phyloP scores from a whole-genome alignment of 2,888 invertebrate genomes.

The Netelia virgata region DNA sequence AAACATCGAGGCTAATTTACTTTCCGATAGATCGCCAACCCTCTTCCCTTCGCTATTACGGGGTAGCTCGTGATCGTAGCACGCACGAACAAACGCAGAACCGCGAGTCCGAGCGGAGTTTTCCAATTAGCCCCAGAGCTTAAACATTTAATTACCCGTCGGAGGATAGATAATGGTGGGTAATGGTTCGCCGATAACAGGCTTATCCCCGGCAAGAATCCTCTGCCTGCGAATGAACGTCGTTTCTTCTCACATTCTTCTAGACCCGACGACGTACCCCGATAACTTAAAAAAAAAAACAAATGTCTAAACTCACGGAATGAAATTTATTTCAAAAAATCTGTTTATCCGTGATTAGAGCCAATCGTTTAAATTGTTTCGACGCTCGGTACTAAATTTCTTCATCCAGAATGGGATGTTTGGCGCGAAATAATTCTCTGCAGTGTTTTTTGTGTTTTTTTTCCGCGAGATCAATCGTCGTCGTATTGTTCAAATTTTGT shows the following conservation, averaged over 20 bases:
- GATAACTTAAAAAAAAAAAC: no score
- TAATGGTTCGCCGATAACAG: constrained; percentile 58
- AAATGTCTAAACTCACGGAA: no score
- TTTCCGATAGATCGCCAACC: neutral
- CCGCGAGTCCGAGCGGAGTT: constrained; percentile 74
- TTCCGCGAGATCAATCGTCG: no score
- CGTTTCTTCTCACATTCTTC: neutral
- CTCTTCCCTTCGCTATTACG: neutral
- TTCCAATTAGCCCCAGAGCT: constrained; percentile 77
- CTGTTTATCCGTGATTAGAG: no score
- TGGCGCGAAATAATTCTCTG: no score
- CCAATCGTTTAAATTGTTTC: no score
- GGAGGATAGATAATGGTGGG: constrained; percentile 76
- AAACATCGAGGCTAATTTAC: constrained; percentile 25
- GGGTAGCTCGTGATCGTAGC: constrained; percentile 34
- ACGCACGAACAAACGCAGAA: constrained; percentile 11
- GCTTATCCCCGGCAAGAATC: constrained; percentile 50
- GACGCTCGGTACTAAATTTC: neutral
- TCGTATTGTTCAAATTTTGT: no score
- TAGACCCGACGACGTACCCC: neutral
- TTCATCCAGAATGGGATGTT: neutral
- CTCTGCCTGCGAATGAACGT: constrained; percentile 5
- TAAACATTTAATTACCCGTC: constrained; percentile 79
- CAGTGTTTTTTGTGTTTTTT: no score
- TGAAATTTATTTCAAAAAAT: no score